Percentiles rank a stretch among this genome's conserved stretches.
Evolutionary conservation across 1,140 invertebrate species (phyloP).

Genomic region (Cydia pomonella): DNA sequence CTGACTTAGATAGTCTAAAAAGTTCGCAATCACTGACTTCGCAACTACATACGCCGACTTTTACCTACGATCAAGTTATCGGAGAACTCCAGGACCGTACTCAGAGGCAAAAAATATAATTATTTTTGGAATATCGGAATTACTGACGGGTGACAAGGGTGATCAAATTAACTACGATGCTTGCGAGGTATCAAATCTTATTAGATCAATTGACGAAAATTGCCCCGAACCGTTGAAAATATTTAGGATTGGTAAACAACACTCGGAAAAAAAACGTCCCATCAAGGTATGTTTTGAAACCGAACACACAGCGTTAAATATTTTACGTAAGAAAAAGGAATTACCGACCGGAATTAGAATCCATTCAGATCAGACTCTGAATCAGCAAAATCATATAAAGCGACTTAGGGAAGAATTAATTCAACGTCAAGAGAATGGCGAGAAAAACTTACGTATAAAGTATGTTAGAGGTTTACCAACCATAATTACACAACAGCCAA

Average conservation of each 20-base stretch:
- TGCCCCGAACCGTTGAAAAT: background rate
- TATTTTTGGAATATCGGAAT: background rate
- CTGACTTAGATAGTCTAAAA: background rate
- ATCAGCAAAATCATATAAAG: background rate
- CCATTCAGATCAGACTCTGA: background rate
- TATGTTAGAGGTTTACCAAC: background rate
- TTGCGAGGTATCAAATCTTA: background rate
- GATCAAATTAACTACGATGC: background rate
- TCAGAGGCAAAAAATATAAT: background rate
- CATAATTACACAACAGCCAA: background rate
- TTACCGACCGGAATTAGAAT: background rate
- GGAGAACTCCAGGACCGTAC: background rate
- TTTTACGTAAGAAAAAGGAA: background rate
- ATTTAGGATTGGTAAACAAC: background rate
- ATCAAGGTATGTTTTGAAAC: background rate
- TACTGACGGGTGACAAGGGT: background rate
- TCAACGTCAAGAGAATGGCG: background rate
- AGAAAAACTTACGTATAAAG: background rate
- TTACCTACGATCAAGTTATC: background rate
- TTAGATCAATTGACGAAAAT: background rate
- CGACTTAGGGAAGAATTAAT: background rate
- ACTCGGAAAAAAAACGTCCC: background rate
- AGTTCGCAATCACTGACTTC: background rate
- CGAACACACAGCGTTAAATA: background rate
- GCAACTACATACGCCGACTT: background rate